Evolutionary conservation across 1,140 invertebrate genomes (phyloP), one percentile per base, ranked within the genome.

Genomic region (Cyclargus thomasi): DNA sequence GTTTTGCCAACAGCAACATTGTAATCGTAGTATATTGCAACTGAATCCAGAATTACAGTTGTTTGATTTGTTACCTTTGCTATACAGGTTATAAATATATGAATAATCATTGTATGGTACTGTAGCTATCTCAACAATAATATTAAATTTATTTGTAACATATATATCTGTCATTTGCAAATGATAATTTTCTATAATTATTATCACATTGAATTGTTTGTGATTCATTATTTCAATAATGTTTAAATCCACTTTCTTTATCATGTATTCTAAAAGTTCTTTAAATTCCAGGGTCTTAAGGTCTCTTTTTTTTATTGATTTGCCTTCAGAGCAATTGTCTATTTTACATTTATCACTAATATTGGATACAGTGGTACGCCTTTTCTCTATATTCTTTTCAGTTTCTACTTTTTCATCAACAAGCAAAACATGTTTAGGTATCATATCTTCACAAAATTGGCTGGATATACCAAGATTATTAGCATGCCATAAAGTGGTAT

Each of bases 1-100:
- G 17, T 65, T 65, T 16, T 17, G 53, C 64, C 64, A 65, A 55
- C 64, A 65, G 3, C 64, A 65, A 57, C 64, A 65, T 29, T 22
- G 22, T 18, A 65, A 65, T 2, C 2, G 22, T 16, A 57, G 22
- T 35, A 57, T 55, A 22, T 22, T 17, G 4, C 18, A n/a, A 55
- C 53, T 55, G 6, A 55, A n/a, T 55, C 18, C 6, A 16, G 1
- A 18, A 5, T 17, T 55, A 53, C 11, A 53, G 47, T n/a, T 5
- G 47, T n/a, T 5, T 16, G 4, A 53, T 16, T 17, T 16, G 53
- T n/a, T 55, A 17, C 2, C 18, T 55, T 55, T 55, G 53, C 14
- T 55, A 55, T 17, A 55, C 53, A 55, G 2, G 7, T 55, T 55
- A 55, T 55, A 55, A 17, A 55, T 17, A 17, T 17, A 17, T 7